Evolutionary conservation across 2,113 vertebrate genomes (phyloP), one percentile per base, ranked within the genome.

Genomic region (Mirounga angustirostris): DNA sequence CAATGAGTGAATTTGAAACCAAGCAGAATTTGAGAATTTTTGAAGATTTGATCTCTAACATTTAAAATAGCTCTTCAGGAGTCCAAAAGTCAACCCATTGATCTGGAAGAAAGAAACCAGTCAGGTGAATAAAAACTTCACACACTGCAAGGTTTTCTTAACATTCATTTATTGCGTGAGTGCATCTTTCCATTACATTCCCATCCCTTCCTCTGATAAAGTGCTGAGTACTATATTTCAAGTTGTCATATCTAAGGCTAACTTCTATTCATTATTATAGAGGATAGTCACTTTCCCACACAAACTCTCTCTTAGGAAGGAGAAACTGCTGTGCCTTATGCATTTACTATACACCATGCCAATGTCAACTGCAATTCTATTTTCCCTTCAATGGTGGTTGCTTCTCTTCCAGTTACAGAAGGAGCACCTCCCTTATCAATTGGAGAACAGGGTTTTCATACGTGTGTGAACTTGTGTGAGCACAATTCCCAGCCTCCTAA

Each of bases 161-260:
- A 98, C 96, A 95, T 98, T 98, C 98, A 98, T 98, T 98, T 99
- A 98, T 96, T 97, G 98, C 98, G 97, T 98, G 98, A 98, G 94
- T 98, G 97, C 96, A 82, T 97, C 97, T 97, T 98, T 98, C 93
- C 97, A 98, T 98, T 98, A 98, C 96, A 98, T 89, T 94, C 59
- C 95, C 56, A 98, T 92, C 91, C 97, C 93, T 89, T 94, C 88
- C 78, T 97, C 87, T 89, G 92, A 98, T 97, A 97, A 98, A 98
- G 56, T 36, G 73, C 30, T 97, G 94, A 95, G 79, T 96, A 95
- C 40, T 82, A 28, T 87, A 61, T 98, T 74, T 97, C 95, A 96
- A 94, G 80, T 94, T 93, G 96, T 93, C 46, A 61, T 97, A 98
- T 98, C 81, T 93, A 95, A 93, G 33, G 30, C 40, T 98, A 97